Evolutionary conservation across 2,888 invertebrate species (phyloP).

Genomic region (Apamea monoglypha): DNA sequence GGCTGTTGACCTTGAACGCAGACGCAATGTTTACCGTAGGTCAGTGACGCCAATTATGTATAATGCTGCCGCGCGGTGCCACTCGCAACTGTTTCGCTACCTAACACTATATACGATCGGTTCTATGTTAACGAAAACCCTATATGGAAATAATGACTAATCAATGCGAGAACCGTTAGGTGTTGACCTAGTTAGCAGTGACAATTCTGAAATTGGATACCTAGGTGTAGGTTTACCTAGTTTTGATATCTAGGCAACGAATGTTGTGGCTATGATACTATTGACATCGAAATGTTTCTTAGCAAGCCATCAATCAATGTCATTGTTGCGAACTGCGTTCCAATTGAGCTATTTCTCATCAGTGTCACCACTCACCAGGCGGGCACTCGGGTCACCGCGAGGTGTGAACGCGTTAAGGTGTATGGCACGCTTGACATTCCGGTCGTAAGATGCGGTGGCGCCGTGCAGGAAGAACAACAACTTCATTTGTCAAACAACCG

Average conservation of each 20-base stretch:
- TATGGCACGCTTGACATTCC: slow-evolving; percentile 66
- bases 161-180: slow-evolving; percentile 53
- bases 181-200: slow-evolving; percentile 46
- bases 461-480: slow-evolving; percentile 74
- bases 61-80: slow-evolving; percentile 56
- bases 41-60: slow-evolving; percentile 71
- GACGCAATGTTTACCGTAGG: slow-evolving; percentile 71
- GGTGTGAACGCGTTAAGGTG: slow-evolving; percentile 45
- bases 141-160: slow-evolving; percentile 59
- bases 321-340: slow-evolving; percentile 37
- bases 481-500: slow-evolving; percentile 88
- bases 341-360: slow-evolving; percentile 48
- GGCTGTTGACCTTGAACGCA: slow-evolving; percentile 70
- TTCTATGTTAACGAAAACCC: slow-evolving; percentile 44
- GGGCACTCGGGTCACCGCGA: slow-evolving; percentile 25
- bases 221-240: slow-evolving; percentile 31
- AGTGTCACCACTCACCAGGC: slow-evolving; percentile 27
- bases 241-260: slow-evolving; percentile 33
- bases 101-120: slow-evolving; percentile 52
- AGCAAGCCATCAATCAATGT: slow-evolving; percentile 50
- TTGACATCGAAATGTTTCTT: slow-evolving; percentile 36
- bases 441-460: slow-evolving; percentile 75
- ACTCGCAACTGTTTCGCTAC: slow-evolving; percentile 57
- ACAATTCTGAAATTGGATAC: slow-evolving; percentile 54
- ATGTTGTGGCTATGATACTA: slow-evolving; percentile 24